A percentile compares a stretch with the other conserved stretches of the same genome.
These are phyloP conservation scores for Cephus pulcher DNA, from an alignment of 2,888 invertebrate species.

Conservation along the genomic window DNA sequence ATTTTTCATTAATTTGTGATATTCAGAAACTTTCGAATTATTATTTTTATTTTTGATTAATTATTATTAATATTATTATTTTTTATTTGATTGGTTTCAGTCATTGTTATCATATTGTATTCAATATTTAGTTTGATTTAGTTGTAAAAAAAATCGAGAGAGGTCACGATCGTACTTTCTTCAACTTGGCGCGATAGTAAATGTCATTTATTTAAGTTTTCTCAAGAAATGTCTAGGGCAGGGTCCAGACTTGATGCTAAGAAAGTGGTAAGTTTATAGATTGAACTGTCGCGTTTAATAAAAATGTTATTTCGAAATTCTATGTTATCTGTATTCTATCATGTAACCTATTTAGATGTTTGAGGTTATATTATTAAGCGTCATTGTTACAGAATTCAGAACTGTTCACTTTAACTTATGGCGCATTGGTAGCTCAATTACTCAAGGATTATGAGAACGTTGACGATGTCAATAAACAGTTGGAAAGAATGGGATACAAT, in stretches of 20 bases:
- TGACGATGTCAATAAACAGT: constrained; percentile 97
- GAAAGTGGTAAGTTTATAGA: constrained; percentile 76
- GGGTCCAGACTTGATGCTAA: constrained; percentile 79
- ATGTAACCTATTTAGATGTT: neutral
- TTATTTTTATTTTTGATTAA: neutral
- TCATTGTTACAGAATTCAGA: constrained; percentile 85
- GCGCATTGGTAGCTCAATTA: constrained; percentile 96
- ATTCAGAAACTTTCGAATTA: neutral
- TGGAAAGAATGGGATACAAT: constrained; percentile 96
- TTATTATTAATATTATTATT: neutral
- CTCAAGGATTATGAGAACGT: constrained; percentile 96
- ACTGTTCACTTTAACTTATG: constrained; percentile 96
- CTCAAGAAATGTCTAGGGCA: constrained; percentile 75
- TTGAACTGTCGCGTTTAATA: neutral
- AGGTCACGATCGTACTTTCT: neutral
- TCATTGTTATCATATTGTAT: neutral
- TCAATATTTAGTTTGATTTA: neutral
- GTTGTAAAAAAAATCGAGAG: neutral
- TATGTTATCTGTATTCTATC: neutral
- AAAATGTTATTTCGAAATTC: neutral
- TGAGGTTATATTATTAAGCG: neutral
- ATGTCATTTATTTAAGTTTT: neutral
- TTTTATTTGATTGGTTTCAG: neutral
- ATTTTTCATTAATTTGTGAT: neutral
- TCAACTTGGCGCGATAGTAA: neutral